phyloP scores from a whole-genome alignment of 2,113 vertebrate species.

The Sclerurus mexicanus region DNA sequence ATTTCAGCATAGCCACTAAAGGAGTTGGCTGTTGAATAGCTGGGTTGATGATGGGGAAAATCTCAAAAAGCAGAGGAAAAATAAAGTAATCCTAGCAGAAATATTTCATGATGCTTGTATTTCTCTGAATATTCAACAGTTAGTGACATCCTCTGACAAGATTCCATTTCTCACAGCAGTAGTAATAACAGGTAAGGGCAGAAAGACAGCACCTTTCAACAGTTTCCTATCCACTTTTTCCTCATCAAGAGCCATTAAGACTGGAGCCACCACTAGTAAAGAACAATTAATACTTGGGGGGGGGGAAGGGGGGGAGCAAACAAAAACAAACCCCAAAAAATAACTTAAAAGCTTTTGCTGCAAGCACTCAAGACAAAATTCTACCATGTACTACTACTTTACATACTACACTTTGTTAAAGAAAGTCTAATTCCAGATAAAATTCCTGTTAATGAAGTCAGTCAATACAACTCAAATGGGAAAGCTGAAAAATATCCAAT shows the following conservation, averaged over 20 bases:
- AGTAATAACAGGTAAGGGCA: not conserved
- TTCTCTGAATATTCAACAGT: not conserved
- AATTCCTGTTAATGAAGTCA: not conserved
- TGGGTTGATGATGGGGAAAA: not conserved
- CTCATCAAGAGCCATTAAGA: not conserved
- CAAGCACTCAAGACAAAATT: not conserved
- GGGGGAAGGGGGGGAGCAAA: no score
- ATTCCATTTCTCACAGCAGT: not conserved
- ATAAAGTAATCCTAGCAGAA: not conserved
- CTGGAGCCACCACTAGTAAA: not conserved
- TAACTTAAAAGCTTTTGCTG: not conserved
- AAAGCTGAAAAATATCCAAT: not conserved
- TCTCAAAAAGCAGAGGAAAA: not conserved
- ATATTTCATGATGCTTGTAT: not conserved
- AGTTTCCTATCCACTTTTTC: not conserved
- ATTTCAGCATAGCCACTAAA: not conserved
- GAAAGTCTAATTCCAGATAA: not conserved
- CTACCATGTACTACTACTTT: not conserved
- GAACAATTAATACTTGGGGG: not conserved
- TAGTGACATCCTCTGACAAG: not conserved
- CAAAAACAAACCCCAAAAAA: not conserved
- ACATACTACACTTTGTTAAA: not conserved
- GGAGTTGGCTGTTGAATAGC: not conserved
- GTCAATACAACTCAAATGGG: not conserved
- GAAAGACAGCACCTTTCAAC: not conserved